phyloP scores from a whole-genome alignment of 2,113 vertebrate species.

The Malurus melanocephalus region DNA sequence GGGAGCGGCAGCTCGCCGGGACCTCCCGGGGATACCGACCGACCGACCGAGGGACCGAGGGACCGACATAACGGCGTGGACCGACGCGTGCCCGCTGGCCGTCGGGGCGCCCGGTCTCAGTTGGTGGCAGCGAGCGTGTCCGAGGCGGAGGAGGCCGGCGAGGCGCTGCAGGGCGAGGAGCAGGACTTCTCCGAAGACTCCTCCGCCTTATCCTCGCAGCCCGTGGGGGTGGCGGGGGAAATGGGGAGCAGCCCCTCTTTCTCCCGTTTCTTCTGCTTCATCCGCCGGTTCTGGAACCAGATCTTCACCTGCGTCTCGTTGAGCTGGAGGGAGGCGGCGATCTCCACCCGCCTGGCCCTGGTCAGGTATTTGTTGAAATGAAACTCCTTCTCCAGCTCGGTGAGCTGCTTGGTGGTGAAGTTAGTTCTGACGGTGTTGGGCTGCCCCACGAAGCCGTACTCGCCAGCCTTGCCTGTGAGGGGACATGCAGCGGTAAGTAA shows the following conservation, averaged over 20 bases:
- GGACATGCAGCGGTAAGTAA: not conserved
- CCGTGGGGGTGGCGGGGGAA: conserved; percentile 74
- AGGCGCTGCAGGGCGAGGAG: conserved; percentile 86
- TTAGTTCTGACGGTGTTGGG: conserved; percentile 94
- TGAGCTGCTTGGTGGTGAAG: conserved; percentile 97
- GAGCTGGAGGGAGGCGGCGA: conserved; percentile 91
- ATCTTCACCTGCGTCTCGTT: conserved; percentile 99
- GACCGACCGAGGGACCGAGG: not conserved
- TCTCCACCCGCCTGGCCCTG: conserved; percentile 91
- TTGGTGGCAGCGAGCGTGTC: conserved; percentile 83
- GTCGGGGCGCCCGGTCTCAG: conserved; percentile 59
- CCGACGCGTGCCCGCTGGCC: not conserved
- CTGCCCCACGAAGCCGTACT: conserved; percentile 91
- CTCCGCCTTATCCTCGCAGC: conserved; percentile 84
- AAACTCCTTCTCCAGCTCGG: conserved; percentile 96
- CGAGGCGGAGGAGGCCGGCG: conserved; percentile 84
- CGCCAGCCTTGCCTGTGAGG: conserved; percentile 86
- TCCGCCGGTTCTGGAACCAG: conserved; percentile 97
- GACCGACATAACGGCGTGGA: not conserved
- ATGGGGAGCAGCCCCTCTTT: conserved; percentile 91
- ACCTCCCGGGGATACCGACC: not conserved
- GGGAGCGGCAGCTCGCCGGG: not conserved
- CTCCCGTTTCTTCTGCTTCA: conserved; percentile 98
- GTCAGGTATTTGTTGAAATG: conserved; percentile 99
- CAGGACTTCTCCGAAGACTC: conserved; percentile 90